Evolutionary conservation across 2,888 invertebrate species (phyloP).

Genomic region (Nemurella pictetii): DNA sequence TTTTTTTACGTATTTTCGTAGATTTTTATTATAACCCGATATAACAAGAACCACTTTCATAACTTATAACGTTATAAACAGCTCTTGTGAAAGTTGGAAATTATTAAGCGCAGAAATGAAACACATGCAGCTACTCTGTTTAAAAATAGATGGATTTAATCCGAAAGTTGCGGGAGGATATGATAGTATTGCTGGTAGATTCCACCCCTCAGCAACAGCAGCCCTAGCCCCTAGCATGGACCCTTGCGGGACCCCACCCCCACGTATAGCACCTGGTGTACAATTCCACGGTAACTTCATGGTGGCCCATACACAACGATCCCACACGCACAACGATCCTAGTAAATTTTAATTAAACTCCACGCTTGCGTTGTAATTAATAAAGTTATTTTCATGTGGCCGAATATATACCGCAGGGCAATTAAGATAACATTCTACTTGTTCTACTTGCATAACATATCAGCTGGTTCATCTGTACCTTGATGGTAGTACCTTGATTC

Average conservation of each 20-base stretch:
- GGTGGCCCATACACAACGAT: no score
- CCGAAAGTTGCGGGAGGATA: not conserved
- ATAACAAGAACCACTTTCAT: conserved; percentile 23
- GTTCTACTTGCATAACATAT: no score
- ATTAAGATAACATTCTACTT: no score
- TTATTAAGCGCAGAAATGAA: not conserved
- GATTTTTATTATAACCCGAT: conserved; percentile 15
- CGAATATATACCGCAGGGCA: not conserved
- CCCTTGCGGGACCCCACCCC: no score
- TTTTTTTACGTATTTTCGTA: not conserved
- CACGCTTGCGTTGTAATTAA: not conserved
- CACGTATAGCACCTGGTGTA: not conserved
- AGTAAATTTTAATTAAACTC: not conserved
- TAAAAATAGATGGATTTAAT: conserved; percentile 27
- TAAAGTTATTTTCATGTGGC: not conserved
- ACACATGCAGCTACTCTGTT: not conserved
- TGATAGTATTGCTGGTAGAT: not conserved
- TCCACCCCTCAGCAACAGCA: not conserved
- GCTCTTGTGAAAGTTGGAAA: conserved; percentile 13
- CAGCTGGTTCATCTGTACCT: no score
- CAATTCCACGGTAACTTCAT: no score
- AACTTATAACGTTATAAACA: conserved; percentile 19
- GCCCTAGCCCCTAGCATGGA: not conserved
- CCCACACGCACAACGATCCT: not conserved
- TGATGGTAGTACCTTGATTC: no score